These are phyloP conservation scores for Leptura quadrifasciata DNA, from an alignment of 2,888 invertebrate species.

Conservation along the genomic window DNA sequence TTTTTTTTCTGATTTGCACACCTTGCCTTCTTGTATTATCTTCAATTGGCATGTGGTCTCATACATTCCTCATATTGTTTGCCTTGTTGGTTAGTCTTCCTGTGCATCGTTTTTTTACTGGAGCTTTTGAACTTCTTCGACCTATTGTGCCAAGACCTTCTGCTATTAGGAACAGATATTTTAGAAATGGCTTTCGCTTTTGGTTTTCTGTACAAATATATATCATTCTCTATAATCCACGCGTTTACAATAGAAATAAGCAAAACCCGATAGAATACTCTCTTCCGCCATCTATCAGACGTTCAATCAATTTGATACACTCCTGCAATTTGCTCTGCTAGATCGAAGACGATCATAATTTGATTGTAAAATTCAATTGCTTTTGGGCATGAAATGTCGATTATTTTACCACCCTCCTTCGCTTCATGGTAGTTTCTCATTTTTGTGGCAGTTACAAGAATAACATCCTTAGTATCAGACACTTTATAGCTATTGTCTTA, in stretches of 20 bases:
- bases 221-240: too few relatives aligned
- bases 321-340: neutral
- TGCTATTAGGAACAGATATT: too few relatives aligned
- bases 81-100: too few relatives aligned
- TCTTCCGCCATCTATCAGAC: slow-evolving; percentile 1
- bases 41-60: too few relatives aligned
- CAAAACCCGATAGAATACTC: neutral
- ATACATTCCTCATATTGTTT: too few relatives aligned
- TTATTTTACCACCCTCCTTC: neutral
- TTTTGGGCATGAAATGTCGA: neutral
- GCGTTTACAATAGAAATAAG: neutral
- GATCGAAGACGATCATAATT: neutral
- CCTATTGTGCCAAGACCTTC: too few relatives aligned
- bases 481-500: neutral
- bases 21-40: too few relatives aligned
- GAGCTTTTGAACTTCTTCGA: too few relatives aligned
- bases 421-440: neutral
- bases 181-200: too few relatives aligned
- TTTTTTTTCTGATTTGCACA: too few relatives aligned
- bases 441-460: slow-evolving; percentile 3
- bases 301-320: neutral
- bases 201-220: too few relatives aligned
- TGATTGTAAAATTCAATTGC: neutral
- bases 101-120: too few relatives aligned
- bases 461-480: neutral